Base-by-base conservation (phyloP, 2,888 invertebrate species). In the Drosophila demipolita region DNA sequence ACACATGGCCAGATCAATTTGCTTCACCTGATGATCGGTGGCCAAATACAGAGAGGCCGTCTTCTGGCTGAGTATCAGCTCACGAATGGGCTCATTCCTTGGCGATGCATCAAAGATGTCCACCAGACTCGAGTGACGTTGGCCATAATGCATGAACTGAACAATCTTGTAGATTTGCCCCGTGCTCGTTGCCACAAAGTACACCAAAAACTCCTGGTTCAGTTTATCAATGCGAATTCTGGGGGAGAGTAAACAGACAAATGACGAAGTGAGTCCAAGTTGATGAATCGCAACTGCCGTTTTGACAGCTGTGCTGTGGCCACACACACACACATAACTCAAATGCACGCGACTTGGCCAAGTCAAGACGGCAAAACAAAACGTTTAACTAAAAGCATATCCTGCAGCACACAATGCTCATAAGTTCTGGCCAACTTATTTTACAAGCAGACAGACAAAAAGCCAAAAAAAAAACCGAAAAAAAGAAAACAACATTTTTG, bases 81-180 rank as follows among this genome's bases (percentile, higher is more conserved):
- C 95, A 93, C 96, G 96, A 89, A 98, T 97, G 17, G 98, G 96
- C 93, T 98, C 97, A 63, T 96, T 97, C 52, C 96, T 96, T 9
- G 85, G 83, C 71, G 98, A 98, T 42, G 98, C 97, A 93, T 98
- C 97, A 91, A 98, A 97, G 62, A 98, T 96, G 93, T 98, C 98
- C 84, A 98, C 94, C 64, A 98, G 94, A 91, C 97, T 96, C 45
- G 98, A 98, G 87, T 96, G 96, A 23, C 97, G 96, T 90, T 96
- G 96, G 57, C 96, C 97, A 78, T 96, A 96, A 80, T 95, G 95
- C 81, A 95, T 94, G 97, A 98, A 98, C 93, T 98, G 98, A 12
- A 98, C 98, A 76, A 98, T 96, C 94, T 98, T 98, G 94, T 98
- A 98, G 73, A 98, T 97, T 91, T 97, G 95, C 26, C 98, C 98